These are phyloP conservation scores for Poliocrania exsul DNA, from an alignment of 2,797 vertebrate species.

Conservation along the genomic window DNA sequence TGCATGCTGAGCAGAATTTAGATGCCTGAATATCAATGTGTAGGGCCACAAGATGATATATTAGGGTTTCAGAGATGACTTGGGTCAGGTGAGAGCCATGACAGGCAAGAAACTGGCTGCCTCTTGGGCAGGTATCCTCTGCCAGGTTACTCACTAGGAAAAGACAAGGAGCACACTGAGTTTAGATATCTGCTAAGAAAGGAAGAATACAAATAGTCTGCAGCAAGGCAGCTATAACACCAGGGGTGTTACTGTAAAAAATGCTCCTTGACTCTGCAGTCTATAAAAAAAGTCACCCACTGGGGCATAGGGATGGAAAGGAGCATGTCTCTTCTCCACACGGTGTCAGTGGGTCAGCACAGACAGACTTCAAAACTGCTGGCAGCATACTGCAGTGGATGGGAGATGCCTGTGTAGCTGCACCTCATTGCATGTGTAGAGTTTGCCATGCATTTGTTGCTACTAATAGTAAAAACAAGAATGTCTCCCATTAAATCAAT, in stretches of 20 bases:
- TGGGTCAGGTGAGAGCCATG: background rate
- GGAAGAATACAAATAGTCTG: background rate
- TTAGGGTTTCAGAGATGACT: background rate
- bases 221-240: background rate
- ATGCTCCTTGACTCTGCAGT: background rate
- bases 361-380: background rate
- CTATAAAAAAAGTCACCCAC: background rate
- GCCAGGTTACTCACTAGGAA: background rate
- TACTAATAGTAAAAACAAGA: background rate
- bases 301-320: background rate
- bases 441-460: background rate
- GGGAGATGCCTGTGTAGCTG: background rate
- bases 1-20: background rate
- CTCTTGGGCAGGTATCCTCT: background rate
- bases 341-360: background rate
- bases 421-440: rapidly evolving
- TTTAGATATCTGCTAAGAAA: background rate
- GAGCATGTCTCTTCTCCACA: rapidly evolving
- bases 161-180: background rate
- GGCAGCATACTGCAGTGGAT: background rate
- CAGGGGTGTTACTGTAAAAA: background rate
- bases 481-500: background rate
- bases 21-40: background rate
- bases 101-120: background rate
- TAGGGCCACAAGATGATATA: background rate